Evolutionary conservation across 1,140 invertebrate genomes (phyloP).

Genomic region (Megalonaias nervosa): DNA sequence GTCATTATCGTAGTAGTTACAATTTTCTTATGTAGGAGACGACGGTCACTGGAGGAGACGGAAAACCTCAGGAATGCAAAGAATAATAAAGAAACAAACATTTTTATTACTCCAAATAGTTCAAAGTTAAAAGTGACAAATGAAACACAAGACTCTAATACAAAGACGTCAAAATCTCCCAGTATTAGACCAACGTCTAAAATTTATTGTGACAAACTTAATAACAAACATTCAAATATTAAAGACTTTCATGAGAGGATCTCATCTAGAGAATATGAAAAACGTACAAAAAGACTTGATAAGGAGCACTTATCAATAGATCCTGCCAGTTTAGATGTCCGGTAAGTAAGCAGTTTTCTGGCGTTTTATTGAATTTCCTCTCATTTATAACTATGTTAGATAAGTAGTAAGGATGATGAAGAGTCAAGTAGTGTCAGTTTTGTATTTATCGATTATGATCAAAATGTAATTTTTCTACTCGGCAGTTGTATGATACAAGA

Average conservation of each 20-base stretch:
- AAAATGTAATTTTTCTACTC: too few relatives aligned
- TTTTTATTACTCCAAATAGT: conserved; percentile 30
- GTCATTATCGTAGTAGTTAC: conserved; percentile 60
- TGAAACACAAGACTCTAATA: conserved; percentile 42
- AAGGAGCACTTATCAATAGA: conserved; percentile 41
- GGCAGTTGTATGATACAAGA: too few relatives aligned
- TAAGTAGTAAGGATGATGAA: too few relatives aligned
- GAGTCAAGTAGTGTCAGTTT: too few relatives aligned
- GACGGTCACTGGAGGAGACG: conserved; percentile 45
- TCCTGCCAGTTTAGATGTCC: conserved; percentile 36
- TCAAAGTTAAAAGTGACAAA: conserved; percentile 34
- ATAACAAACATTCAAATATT: conserved; percentile 46
- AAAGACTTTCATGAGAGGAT: conserved; percentile 38
- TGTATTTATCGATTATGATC: too few relatives aligned
- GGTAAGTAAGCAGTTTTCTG: conserved; percentile 2
- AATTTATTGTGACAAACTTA: conserved; percentile 42
- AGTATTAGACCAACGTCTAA: conserved; percentile 32
- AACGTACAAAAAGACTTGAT: conserved; percentile 46
- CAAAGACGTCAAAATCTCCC: conserved; percentile 22
- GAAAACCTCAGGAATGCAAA: conserved; percentile 59
- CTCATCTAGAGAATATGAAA: conserved; percentile 38
- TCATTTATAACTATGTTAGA: too few relatives aligned
- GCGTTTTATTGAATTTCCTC: too few relatives aligned
- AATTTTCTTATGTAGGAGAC: conserved; percentile 50
- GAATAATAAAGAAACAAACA: conserved; percentile 50